Base-by-base conservation (phyloP, 2,797 vertebrate genomes). In the Alca torda region DNA sequence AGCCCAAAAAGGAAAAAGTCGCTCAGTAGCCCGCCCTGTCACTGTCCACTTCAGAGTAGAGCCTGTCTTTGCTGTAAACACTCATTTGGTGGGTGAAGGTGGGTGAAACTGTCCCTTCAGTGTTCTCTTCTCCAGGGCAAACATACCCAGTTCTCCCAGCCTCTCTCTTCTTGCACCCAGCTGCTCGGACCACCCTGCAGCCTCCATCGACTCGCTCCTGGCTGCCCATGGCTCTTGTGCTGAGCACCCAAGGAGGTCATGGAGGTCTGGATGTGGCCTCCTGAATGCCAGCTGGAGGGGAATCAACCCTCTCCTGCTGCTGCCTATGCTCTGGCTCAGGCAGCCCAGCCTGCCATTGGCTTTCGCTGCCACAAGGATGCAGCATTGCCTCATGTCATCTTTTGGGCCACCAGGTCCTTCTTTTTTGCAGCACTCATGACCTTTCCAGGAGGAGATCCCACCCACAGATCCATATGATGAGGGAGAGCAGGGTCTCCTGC, bases 351-450 rank as follows among this genome's bases (percentile, higher is more conserved):
- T 46, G 89, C 9, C 0, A 18, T 50, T 76, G 30, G 0, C 10
- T 39, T 0, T 11, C 0, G 4, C 10, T 0, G 0, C 87, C 94
- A 64, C 91, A 23, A 37, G 87, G 76, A 2, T n/a, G 82, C 89
- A 85, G 72, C 82, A 67, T 20, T 23, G 41, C 19, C 30, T 24
- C 39, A 4, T 0, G 0, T 15, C 30, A 10, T 4, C 65, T 9
- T 4, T 16, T 10, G 37, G 26, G 11, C 13, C 5, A 13, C 16
- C 19, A 9, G 16, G 3, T 10, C 20, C 16, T 6, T 4, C n/a
- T 6, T 13, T 37, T 33, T 50, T 7, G 11, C 13, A 1, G 21
- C 0, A 1, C 21, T 26, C 5, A 1, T 3, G 50, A 21, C 3
- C 2, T 76, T 15, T 75, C 28, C 67, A 30, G 6, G 11, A 16